Evolutionary conservation across 2,888 invertebrate genomes (phyloP), one percentile per base, ranked within the genome.

Genomic region (Branchipolynoe longqiensis): DNA sequence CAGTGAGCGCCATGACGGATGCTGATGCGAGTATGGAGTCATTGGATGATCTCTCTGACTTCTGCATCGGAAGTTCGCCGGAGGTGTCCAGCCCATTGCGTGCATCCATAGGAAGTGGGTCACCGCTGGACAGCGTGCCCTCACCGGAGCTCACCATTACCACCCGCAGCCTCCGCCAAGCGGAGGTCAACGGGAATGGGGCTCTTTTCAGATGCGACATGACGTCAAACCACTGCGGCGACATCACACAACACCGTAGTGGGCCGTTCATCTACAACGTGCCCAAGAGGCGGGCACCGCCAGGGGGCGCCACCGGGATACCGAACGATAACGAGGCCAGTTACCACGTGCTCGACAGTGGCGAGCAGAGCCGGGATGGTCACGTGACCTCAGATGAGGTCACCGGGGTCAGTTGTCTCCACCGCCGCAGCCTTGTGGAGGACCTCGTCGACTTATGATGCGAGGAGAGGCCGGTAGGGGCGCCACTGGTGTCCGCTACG

Each of bases 241-340:
- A 69, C 18, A 38, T 38, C 36, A 69, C 33, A 14, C 36, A 36
- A 25, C 78, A 48, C 31, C 25, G 78, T 14, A 78, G 78, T 22
- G 78, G 78, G 25, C 78, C 78, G 4, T 78, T 78, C 48, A 78
- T 78, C 41, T 78, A 78, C 78, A 78, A 78, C 48, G 78, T 48
- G 48, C 48, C 78, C n/a, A 41, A 78, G 54, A 12, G 31, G 18
- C 25, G 48, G 25, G 31, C 31, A 3, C 31, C n/a, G 31, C 1
- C 18, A 25, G 6, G 14, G 8, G 18, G n/a, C n/a, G n/a, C n/a
- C n/a, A n/a, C n/a, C n/a, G n/a, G n/a, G n/a, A 62, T 31, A 25
- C 25, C 62, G 14, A 62, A 62, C 31, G 31, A 31, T 4, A 25
- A 62, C 62, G 28, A 58, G 4, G n/a, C 4, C 14, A 8, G 25